These are phyloP conservation scores for Gonatopus flavifemur DNA, from an alignment of 1,140 invertebrate genomes.

Conservation along the genomic window DNA sequence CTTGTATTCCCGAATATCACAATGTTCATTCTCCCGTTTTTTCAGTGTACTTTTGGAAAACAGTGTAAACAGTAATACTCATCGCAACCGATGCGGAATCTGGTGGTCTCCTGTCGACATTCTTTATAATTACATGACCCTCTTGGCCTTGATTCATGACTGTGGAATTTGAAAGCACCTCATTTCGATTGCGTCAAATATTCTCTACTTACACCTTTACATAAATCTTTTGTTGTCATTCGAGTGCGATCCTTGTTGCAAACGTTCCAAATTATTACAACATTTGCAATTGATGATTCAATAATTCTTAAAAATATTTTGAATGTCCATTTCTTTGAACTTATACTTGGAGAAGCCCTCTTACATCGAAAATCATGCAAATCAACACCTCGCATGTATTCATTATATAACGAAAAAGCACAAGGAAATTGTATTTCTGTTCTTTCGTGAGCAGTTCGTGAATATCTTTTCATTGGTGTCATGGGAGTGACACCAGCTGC, in stretches of 20 bases:
- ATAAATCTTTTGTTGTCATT: neutral
- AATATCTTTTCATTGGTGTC: constrained; percentile 12
- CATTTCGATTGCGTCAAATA: neutral
- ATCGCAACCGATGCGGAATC: too few relatives aligned
- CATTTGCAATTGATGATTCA: neutral
- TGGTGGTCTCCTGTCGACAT: too few relatives aligned
- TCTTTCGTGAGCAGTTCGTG: neutral
- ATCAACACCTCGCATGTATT: constrained; percentile 4
- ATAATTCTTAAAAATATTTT: constrained; percentile 2
- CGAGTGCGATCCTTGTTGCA: neutral
- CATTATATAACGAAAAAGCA: constrained; percentile 3
- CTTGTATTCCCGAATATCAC: too few relatives aligned
- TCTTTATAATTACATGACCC: too few relatives aligned
- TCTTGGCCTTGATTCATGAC: neutral
- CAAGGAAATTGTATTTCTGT: constrained; percentile 1
- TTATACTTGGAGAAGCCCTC: constrained; percentile 2
- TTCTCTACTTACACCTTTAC: neutral
- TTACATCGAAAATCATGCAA: constrained; percentile 8
- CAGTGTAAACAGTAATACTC: too few relatives aligned
- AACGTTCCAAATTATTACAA: too few relatives aligned
- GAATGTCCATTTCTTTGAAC: constrained; percentile 2
- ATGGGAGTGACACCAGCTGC: constrained; percentile 4
- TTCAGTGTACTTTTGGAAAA: too few relatives aligned
- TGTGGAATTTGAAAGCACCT: neutral
- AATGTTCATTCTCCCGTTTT: too few relatives aligned